Conservation (phyloP, 2,113 vertebrate species). For the Boulengeromyrus knoepffleri region DNA sequence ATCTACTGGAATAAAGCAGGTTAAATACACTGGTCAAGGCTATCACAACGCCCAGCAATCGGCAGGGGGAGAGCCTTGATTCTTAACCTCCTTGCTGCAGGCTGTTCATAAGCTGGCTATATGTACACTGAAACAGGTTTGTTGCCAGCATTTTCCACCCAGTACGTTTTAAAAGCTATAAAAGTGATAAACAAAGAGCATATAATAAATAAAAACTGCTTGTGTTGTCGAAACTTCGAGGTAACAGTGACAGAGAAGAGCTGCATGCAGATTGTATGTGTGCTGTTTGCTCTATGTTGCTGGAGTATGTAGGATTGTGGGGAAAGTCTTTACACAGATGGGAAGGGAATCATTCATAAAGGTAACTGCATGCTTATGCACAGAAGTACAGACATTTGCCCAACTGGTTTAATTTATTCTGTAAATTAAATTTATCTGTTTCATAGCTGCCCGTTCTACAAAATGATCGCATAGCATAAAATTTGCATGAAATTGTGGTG, state of each 20-base stretch:
- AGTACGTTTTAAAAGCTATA: not conserved
- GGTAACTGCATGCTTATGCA: not conserved
- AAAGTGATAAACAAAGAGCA: not conserved
- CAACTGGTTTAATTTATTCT: not conserved
- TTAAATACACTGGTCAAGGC: not conserved
- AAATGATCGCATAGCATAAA: not conserved
- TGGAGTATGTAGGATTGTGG: not conserved
- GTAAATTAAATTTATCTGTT: not conserved
- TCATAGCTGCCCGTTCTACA: not conserved
- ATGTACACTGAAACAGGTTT: not conserved
- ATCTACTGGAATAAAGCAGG: not conserved
- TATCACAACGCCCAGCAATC: not conserved
- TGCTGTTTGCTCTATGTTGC: not conserved
- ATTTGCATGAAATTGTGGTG: conserved; percentile 1
- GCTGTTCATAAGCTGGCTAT: not conserved
- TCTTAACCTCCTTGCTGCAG: not conserved
- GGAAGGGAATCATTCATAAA: not conserved
- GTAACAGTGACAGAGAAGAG: not conserved
- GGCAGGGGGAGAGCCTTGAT: not conserved
- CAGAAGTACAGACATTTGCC: not conserved
- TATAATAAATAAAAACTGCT: not conserved
- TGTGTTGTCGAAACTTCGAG: not conserved
- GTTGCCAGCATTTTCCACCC: not conserved
- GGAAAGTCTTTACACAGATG: not conserved
- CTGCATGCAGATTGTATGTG: not conserved